Base-by-base conservation (phyloP, 2,797 vertebrate genomes). In the Sebastes reedi region DNA sequence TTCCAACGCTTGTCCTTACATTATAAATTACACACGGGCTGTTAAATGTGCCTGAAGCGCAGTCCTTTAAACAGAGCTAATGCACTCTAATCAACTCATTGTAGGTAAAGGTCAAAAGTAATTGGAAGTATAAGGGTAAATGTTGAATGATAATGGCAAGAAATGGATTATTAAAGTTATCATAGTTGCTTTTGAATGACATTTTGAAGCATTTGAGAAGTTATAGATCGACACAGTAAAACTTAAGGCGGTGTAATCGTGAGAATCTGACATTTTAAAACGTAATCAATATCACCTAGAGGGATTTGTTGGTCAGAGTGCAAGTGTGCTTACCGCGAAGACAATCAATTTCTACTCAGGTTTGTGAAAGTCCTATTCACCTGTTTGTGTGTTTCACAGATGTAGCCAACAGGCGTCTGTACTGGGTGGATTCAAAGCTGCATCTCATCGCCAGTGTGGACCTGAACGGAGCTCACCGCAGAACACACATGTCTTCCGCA, bases 391-490 rank as follows among this genome's bases (percentile, higher is more conserved):
- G 2, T 36, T 13, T 65, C 36, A 42, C 94, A 99, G 99, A 99
- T 86, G 92, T 99, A 79, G 95, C 97, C 90, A 98, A 95, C 93
- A 97, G 96, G 82, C 98, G 98, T 82, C 93, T 99, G 30, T 99
- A 99, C 93, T 99, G 99, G 99, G 98, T 99, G 76, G 99, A 99
- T 88, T 98, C 99, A 54, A 99, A 99, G 90, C 93, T 99, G 77
- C 98, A 99, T 89, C 96, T 96, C 14, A 95, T 99, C 56, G 98
- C 97, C 89, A 99, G 98, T 60, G 96, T 99, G 87, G 97, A 99
- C 93, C 96, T 98, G 93, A 98, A 92, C 0, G 99, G 98, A 18
- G 94, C 96, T 83, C 97, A 98, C 88, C 96, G 98, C 79, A 97
- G 97, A 88, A 96, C 96, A 58, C 96, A 99, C 62, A 96, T 99